Base-by-base conservation (phyloP, 1,140 invertebrate genomes). In the Lordiphosa clarofinis region DNA sequence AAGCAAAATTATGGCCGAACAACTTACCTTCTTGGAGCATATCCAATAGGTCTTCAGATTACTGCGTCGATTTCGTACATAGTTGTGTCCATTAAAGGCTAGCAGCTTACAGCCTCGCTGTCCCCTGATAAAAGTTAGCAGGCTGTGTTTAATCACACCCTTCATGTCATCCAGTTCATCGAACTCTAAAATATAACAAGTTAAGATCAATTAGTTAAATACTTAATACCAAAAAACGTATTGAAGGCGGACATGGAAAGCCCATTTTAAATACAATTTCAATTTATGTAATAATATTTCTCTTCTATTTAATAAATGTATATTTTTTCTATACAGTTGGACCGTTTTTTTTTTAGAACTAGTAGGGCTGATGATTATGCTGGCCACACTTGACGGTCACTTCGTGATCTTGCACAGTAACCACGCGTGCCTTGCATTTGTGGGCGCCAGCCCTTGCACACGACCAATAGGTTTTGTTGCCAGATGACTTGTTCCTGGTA, bases 321-420 rank as follows among this genome's bases (percentile, higher is more conserved):
- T 47, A 63, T 53, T 65, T 50, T 48, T 40, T 38, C 65, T 72
- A 56, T 65, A 65, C 61, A 73, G 28, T 24, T 66, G 37, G 33
- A 19, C 38, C 33, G 53, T 42, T 12, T 47, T 40, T 12, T 35
- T 37, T 13, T 24, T 24, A 21, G 2, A 57, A 36, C 73, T 89
- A 89, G 66, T 89, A 89, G 65, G 88, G 88, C 59, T 79, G 73
- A 59, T 89, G 88, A 71, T 89, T 89, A 56, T 89, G 88, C 38
- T 81, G 56, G 11, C 69, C 79, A 57, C 82, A 87, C 65, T 89
- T 89, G 5, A 89, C 70, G 35, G 87, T 79, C 33, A 89, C 86
- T 46, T 87, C 81, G 12, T 87, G 78, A 15, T 89, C 73, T 54
- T 86, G 56, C 38, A 87, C 68, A 10, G 88, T 89, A 3, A 89